Evolutionary conservation across 1,140 invertebrate species (phyloP).

Genomic region (Heliconius melpomene): DNA sequence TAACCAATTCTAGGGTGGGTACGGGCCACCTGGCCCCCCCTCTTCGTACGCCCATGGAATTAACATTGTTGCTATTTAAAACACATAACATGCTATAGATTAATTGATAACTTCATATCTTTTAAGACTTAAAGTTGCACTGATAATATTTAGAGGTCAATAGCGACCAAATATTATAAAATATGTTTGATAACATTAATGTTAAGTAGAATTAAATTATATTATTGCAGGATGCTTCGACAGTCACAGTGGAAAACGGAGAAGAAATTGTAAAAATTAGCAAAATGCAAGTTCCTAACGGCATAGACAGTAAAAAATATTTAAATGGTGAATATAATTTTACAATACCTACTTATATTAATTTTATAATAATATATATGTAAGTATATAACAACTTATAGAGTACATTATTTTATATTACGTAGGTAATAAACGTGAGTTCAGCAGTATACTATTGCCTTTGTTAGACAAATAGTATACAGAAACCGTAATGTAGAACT

Average conservation of each 20-base stretch:
- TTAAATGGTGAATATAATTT: constrained; percentile 55
- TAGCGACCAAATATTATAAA: not conserved
- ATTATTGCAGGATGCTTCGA: constrained; percentile 45
- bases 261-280: constrained; percentile 60
- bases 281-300: constrained; percentile 61
- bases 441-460: not conserved
- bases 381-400: too few species aligned
- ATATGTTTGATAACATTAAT: not conserved
- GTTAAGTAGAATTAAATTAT: not conserved
- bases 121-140: constrained; percentile 7
- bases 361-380: too few species aligned
- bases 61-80: too few species aligned
- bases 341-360: not conserved
- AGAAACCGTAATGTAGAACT: too few species aligned
- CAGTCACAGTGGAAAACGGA: constrained; percentile 60
- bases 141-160: constrained; percentile 17
- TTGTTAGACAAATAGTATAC: too few species aligned
- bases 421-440: too few species aligned
- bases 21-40: too few species aligned
- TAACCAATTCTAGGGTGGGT: too few species aligned
- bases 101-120: constrained; percentile 5
- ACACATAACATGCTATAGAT: too few species aligned
- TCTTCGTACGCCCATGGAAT: too few species aligned
- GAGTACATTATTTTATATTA: too few species aligned
- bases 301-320: constrained; percentile 51